These are phyloP conservation scores for Hippoglossus stenolepis DNA, from an alignment of 2,113 vertebrate genomes.

Conservation along the genomic window DNA sequence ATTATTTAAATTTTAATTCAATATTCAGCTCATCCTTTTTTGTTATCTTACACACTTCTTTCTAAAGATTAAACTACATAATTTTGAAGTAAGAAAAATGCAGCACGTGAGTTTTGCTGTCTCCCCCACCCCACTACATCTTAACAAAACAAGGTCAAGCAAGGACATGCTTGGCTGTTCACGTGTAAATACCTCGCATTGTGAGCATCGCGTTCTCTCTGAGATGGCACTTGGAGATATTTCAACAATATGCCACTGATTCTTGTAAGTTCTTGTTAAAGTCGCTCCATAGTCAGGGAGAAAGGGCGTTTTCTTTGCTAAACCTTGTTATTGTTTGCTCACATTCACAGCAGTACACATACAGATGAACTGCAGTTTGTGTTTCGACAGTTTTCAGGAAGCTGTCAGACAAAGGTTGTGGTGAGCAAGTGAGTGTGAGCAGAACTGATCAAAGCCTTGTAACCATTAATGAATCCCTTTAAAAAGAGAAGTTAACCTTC, in stretches of 20 bases:
- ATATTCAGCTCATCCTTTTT: no score
- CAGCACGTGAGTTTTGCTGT: no score
- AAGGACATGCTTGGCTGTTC: not conserved
- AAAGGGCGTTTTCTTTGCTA: not conserved
- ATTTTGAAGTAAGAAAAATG: no score
- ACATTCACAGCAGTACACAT: not conserved
- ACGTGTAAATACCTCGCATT: not conserved
- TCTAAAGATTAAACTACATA: no score
- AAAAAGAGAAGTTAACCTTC: constrained; percentile 46
- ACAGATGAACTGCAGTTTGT: not conserved
- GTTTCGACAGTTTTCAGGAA: constrained; percentile 29
- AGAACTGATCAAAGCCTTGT: constrained; percentile 29
- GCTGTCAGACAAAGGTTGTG: constrained; percentile 34
- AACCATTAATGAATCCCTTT: constrained; percentile 51
- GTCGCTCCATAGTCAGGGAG: not conserved
- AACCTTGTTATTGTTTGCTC: constrained; percentile 3
- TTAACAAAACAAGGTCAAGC: not conserved
- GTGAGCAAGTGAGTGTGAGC: constrained; percentile 21
- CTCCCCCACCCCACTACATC: no score
- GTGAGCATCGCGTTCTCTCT: not conserved
- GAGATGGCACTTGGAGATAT: not conserved
- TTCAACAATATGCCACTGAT: not conserved
- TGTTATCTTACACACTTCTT: no score
- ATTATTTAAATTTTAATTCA: no score
- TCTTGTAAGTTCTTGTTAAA: constrained; percentile 3